These are phyloP conservation scores for Noctua janthe DNA, from an alignment of 2,888 invertebrate genomes.

Conservation along the genomic window DNA sequence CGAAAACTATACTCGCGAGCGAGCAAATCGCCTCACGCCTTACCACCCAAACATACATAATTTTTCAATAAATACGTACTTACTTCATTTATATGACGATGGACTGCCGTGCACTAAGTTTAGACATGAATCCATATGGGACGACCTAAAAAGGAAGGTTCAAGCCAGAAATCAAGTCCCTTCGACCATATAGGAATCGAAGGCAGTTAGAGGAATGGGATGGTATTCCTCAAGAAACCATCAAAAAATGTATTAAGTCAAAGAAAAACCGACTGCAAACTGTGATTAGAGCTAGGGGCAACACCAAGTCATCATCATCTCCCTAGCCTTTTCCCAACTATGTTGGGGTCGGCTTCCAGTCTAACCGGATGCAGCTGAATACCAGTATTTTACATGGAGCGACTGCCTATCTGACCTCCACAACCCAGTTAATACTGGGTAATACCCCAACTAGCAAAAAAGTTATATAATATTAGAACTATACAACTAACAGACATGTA, in stretches of 20 bases:
- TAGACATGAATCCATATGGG: background rate
- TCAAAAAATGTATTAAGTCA: background rate
- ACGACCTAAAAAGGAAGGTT: background rate
- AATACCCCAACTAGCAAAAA: no score
- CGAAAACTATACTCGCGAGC: background rate
- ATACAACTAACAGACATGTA: no score
- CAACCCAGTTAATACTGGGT: no score
- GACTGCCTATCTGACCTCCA: no score
- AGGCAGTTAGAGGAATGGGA: background rate
- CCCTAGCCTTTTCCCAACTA: no score
- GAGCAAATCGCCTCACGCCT: background rate
- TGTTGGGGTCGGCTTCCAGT: no score
- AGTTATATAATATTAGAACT: no score
- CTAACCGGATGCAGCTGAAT: no score
- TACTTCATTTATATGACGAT: background rate
- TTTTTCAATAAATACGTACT: background rate
- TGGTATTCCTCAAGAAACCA: background rate
- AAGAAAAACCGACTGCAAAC: background rate
- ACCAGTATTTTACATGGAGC: no score
- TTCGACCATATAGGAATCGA: background rate
- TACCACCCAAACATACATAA: background rate
- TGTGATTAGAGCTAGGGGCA: background rate
- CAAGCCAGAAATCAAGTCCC: background rate
- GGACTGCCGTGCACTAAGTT: background rate
- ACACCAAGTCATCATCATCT: no score